Evolutionary conservation across 2,888 invertebrate species (phyloP).

Genomic region (Crossocerus cetratus): DNA sequence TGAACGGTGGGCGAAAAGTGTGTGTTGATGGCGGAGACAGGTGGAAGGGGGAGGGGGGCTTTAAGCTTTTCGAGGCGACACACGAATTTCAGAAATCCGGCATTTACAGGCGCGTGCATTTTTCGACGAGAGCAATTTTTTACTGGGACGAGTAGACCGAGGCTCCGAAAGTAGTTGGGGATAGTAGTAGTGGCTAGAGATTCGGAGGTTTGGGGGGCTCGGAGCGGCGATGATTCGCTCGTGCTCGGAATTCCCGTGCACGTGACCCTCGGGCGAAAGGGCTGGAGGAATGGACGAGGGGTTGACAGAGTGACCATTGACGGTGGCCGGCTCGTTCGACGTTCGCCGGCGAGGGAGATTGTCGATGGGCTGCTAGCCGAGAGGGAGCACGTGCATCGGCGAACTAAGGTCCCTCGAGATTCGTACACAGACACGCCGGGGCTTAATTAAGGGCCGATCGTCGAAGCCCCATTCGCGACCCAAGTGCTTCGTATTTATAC

Average conservation of each 20-base stretch:
- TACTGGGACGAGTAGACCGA: no score
- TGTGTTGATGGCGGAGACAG: not conserved
- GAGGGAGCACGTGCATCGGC: conserved; percentile 36
- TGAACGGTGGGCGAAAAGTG: conserved; percentile 21
- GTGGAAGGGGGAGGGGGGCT: conserved; percentile 5
- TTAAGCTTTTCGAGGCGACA: conserved; percentile 7
- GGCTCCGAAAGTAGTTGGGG: not conserved
- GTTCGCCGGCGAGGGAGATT: no score
- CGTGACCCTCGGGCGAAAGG: not conserved
- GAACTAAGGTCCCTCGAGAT: conserved; percentile 35
- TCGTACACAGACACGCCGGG: conserved; percentile 27
- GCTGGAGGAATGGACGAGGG: not conserved
- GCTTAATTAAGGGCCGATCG: conserved; percentile 58
- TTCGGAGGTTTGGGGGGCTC: not conserved
- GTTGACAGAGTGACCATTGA: conserved; percentile 1
- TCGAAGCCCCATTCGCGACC: conserved; percentile 55
- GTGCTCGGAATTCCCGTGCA: no score
- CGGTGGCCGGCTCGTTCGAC: not conserved
- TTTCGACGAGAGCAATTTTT: no score
- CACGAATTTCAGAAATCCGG: not conserved
- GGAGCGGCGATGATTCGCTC: not conserved
- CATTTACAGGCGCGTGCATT: not conserved
- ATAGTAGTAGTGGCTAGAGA: not conserved
- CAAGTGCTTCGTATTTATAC: conserved; percentile 59
- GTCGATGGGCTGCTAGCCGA: not conserved